Evolutionary conservation across 1,140 invertebrate species (phyloP), one percentile per base, ranked within the genome.

Genomic region (Rhagoletis zephyria): DNA sequence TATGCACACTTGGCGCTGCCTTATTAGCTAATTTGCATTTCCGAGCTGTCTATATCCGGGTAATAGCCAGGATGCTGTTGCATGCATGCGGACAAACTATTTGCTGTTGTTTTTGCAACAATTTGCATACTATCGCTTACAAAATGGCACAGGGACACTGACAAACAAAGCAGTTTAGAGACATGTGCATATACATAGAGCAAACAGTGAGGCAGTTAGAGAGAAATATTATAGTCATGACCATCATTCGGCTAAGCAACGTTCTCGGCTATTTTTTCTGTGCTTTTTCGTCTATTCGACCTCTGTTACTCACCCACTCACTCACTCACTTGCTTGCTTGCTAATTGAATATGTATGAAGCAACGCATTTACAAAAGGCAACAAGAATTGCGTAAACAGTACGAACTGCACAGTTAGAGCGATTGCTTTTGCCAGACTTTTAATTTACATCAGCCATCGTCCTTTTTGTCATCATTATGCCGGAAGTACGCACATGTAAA

Each of bases 21-120:
- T 56, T 81, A 56, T 81, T 81, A 67, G 64, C 86, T 87, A 87
- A 87, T 87, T 87, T 87, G 86, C 86, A 87, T 87, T 70, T 87
- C 19, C 30, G 16, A n/a, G 51, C 16, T 86, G 59, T 86, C 85
- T 64, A 65, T 56, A 56, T 51, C 45, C 19, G 74, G 74, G 5
- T 16, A 81, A 81, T 56, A 81, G 74, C 74, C 74, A 19, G 51
- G 12, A 45, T 12, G 14, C 16, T 81, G 74, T 10, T 81, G 45
- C 7, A 16, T 51, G 9, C 30, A n/a, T 30, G 30, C 30, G 30
- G 0, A 30, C 30, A 30, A 30, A 30, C 30, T 30, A 0, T 19
- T 63, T 81, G 48, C n/a, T 81, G 7, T 81, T 81, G 48, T 81
- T 81, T 81, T 64, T 67, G 85, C 10, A n/a, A n/a, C 86, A 87